Evolutionary conservation across 1,140 invertebrate species (phyloP).

Genomic region (Zeugodacus cucurbitae): DNA sequence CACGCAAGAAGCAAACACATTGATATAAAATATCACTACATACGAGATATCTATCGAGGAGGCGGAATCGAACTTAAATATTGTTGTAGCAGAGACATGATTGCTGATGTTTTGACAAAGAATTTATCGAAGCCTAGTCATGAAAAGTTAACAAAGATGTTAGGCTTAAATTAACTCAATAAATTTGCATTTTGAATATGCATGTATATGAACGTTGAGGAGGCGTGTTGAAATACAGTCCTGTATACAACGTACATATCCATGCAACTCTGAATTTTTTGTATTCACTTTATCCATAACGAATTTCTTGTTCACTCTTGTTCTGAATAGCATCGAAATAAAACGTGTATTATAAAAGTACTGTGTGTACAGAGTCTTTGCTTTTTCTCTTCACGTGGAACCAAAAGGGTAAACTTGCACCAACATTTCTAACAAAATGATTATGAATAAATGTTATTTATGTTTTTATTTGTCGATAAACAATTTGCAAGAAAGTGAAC

Average conservation of each 20-base stretch:
- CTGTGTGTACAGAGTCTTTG: too few species aligned
- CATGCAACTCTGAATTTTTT: background rate
- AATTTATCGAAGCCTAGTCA: background rate
- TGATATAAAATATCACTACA: constrained; percentile 50
- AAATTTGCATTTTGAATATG: background rate
- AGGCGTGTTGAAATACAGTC: background rate
- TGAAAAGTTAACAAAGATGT: too few species aligned
- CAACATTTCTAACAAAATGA: too few species aligned
- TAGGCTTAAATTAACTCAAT: background rate
- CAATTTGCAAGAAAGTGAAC: too few species aligned
- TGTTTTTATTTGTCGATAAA: too few species aligned
- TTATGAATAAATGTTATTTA: too few species aligned
- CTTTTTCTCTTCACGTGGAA: too few species aligned
- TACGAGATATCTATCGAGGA: constrained; percentile 50
- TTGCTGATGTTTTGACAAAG: constrained; percentile 51
- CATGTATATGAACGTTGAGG: background rate
- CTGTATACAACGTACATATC: background rate
- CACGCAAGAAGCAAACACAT: constrained; percentile 53
- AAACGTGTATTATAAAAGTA: too few species aligned
- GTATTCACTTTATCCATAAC: too few species aligned
- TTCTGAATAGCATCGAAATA: too few species aligned
- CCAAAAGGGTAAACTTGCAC: too few species aligned
- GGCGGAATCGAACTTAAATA: constrained; percentile 47
- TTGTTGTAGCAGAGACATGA: constrained; percentile 45
- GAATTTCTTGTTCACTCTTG: too few species aligned